phyloP scores from a whole-genome alignment of 1,140 invertebrate genomes.

The Chymomyza costata region DNA sequence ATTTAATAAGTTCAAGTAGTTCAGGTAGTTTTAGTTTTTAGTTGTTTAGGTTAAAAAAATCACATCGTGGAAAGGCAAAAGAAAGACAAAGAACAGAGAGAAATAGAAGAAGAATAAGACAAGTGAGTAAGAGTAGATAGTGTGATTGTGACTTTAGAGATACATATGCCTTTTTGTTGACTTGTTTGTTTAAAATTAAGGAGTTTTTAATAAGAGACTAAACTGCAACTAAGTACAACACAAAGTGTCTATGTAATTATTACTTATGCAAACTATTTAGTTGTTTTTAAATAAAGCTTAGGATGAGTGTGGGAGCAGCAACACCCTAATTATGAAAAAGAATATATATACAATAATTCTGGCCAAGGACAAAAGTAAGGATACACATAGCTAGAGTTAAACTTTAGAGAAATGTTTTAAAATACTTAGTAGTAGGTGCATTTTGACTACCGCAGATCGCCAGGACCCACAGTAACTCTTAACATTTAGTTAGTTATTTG shows the following conservation, averaged over 20 bases:
- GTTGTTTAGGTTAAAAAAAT: slow-evolving; percentile 33
- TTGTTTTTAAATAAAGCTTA: no score
- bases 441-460: neutral
- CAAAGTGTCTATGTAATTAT: slow-evolving; percentile 12
- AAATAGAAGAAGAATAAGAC: slow-evolving; percentile 55
- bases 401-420: slow-evolving; percentile 20
- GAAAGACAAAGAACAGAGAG: slow-evolving; percentile 57
- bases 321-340: slow-evolving; percentile 14
- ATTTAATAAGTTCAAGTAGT: slow-evolving; percentile 21
- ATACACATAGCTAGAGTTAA: slow-evolving; percentile 20
- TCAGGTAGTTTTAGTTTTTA: slow-evolving; percentile 31
- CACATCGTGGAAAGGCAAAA: slow-evolving; percentile 44
- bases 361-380: slow-evolving; percentile 41
- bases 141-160: slow-evolving; percentile 43
- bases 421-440: slow-evolving; percentile 28
- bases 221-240: slow-evolving; percentile 19
- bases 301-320: slow-evolving; percentile 10
- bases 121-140: slow-evolving; percentile 49
- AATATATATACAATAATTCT: slow-evolving; percentile 57
- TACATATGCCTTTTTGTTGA: slow-evolving; percentile 18
- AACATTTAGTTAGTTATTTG: slow-evolving; percentile 25
- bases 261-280: slow-evolving; percentile 24
- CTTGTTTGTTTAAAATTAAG: slow-evolving; percentile 22
- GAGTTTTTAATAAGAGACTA: slow-evolving; percentile 19
- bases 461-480: neutral